Conservation (phyloP, 2,113 vertebrate genomes). For the Dendrocopos noguchii region DNA sequence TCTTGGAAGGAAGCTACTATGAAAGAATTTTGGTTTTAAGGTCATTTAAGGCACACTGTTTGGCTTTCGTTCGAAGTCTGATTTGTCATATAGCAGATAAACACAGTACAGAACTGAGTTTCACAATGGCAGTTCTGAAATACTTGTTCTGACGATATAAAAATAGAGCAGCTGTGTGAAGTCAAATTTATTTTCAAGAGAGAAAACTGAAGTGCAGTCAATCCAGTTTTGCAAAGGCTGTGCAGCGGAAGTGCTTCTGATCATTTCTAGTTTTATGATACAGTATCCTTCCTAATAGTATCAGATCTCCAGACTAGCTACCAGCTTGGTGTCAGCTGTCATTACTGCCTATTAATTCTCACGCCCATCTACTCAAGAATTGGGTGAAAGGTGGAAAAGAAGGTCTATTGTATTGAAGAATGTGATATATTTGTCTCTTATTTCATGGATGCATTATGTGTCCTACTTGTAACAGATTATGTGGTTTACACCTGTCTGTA, state of each 20-base stretch:
- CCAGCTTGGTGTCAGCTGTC: neutral
- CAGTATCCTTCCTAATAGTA: neutral
- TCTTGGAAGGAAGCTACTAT: constrained; percentile 60
- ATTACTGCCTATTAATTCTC: neutral
- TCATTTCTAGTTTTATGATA: constrained; percentile 2
- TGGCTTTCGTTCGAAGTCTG: constrained; percentile 20
- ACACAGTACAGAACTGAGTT: constrained; percentile 20
- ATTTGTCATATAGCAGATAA: constrained; percentile 59
- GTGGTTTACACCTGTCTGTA: neutral
- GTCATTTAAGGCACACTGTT: constrained; percentile 42
- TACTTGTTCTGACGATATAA: constrained; percentile 34
- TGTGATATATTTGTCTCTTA: neutral
- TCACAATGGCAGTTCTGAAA: constrained; percentile 63
- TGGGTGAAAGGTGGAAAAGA: constrained; percentile 4
- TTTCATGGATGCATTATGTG: neutral
- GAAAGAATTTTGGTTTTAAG: constrained; percentile 8
- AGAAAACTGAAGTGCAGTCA: constrained; percentile 30
- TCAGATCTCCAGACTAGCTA: neutral
- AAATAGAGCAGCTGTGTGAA: constrained; percentile 64
- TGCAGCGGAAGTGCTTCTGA: constrained; percentile 18
- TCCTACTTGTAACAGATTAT: neutral
- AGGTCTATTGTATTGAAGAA: neutral
- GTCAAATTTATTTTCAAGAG: constrained; percentile 45
- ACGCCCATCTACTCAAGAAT: neutral
- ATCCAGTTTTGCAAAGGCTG: constrained; percentile 34